phyloP scores from a whole-genome alignment of 2,113 vertebrate genomes.

The Motacilla alba region DNA sequence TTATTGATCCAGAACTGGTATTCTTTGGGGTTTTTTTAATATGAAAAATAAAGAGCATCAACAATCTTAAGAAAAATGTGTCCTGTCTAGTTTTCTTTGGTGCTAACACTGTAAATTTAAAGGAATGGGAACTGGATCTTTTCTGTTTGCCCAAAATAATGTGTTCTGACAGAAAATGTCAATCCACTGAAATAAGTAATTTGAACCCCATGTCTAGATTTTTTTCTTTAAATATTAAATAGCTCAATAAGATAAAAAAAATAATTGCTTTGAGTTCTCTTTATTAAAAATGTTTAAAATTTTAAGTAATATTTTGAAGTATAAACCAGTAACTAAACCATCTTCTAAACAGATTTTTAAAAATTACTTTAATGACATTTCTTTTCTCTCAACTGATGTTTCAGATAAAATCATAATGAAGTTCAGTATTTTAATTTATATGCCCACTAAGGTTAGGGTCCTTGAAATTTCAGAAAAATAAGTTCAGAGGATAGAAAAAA shows the following conservation, averaged over 20 bases:
- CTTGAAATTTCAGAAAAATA: background rate
- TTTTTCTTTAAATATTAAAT: background rate
- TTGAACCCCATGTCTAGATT: background rate
- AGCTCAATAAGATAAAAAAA: background rate
- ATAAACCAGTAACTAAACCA: background rate
- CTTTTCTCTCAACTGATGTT: background rate
- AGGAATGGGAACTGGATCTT: background rate
- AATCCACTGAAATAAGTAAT: background rate
- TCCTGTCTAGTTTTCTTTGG: background rate
- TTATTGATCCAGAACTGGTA: background rate
- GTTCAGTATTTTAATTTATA: background rate
- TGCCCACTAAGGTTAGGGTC: fast-evolving
- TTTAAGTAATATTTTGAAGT: background rate
- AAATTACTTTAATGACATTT: background rate
- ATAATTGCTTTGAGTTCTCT: background rate
- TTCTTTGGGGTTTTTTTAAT: background rate
- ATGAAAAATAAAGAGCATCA: background rate
- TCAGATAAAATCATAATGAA: background rate
- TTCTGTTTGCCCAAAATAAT: background rate
- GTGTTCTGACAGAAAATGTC: background rate
- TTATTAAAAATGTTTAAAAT: background rate
- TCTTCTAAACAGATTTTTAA: background rate
- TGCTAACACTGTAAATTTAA: background rate
- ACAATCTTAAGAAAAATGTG: background rate
- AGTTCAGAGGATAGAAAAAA: background rate